These are phyloP conservation scores for Microcebus ravelobensis DNA, from an alignment of 2,113 vertebrate species.

Conservation along the genomic window DNA sequence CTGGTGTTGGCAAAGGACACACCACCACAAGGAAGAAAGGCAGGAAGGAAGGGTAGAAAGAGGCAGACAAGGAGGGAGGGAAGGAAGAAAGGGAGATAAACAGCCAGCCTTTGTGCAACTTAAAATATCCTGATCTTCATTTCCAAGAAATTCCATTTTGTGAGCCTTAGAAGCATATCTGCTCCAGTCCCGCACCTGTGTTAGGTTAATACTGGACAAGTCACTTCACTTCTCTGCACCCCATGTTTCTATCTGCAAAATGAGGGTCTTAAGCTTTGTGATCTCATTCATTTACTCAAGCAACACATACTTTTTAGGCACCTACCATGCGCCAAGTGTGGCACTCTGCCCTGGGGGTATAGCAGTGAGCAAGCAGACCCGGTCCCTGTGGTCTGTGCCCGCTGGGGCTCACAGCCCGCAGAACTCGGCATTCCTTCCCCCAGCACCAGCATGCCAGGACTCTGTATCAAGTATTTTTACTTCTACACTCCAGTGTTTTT, in stretches of 20 bases:
- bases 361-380: neutral
- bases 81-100: neutral
- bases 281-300: neutral
- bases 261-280: neutral
- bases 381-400: too few relatives aligned
- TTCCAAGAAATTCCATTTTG: neutral
- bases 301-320: neutral
- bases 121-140: too few relatives aligned
- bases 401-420: rapidly evolving
- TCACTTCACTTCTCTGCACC: neutral
- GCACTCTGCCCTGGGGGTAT: too few relatives aligned
- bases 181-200: neutral
- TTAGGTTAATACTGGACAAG: neutral
- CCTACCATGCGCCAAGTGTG: neutral
- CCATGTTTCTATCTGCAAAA: neutral
- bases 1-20: neutral
- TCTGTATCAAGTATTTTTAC: rapidly evolving
- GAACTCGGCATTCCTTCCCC: neutral
- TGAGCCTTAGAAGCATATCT: neutral
- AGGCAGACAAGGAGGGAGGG: too few relatives aligned
- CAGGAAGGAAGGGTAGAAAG: too few relatives aligned
- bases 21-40: neutral
- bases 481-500: neutral
- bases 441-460: too few relatives aligned
- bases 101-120: neutral